Evolutionary conservation across 2,888 invertebrate genomes (phyloP).

Genomic region (Cephus pygmeus): DNA sequence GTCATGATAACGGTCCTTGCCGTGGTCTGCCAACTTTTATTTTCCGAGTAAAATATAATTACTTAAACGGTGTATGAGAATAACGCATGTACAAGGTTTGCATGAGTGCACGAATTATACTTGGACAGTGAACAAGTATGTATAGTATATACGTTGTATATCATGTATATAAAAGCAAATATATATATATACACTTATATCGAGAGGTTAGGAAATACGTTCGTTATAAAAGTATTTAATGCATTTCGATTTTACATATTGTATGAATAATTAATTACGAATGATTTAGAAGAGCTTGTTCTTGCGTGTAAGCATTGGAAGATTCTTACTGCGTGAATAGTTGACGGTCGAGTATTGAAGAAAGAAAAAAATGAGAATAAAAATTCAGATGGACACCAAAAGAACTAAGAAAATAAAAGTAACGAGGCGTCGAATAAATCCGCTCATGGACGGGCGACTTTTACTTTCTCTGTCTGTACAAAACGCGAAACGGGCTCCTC

Average conservation of each 20-base stretch:
- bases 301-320: not conserved
- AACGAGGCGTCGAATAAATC: conserved; percentile 32
- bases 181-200: not conserved
- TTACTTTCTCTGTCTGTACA: conserved; percentile 53
- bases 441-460: conserved; percentile 41
- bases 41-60: not conserved
- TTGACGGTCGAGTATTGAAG: not conserved
- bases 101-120: not conserved
- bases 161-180: not conserved
- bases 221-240: not conserved
- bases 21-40: not conserved
- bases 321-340: not conserved
- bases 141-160: not conserved
- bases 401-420: not conserved
- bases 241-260: not conserved
- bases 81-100: not conserved
- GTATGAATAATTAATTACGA: not conserved
- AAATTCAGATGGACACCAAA: not conserved
- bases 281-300: not conserved
- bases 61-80: not conserved
- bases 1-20: not conserved
- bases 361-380: not conserved
- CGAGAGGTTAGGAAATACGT: not conserved
- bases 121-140: not conserved
- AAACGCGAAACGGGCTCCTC: conserved; percentile 27